Base-by-base conservation (phyloP, 2,113 vertebrate genomes). In the Aldabrachelys gigantea region DNA sequence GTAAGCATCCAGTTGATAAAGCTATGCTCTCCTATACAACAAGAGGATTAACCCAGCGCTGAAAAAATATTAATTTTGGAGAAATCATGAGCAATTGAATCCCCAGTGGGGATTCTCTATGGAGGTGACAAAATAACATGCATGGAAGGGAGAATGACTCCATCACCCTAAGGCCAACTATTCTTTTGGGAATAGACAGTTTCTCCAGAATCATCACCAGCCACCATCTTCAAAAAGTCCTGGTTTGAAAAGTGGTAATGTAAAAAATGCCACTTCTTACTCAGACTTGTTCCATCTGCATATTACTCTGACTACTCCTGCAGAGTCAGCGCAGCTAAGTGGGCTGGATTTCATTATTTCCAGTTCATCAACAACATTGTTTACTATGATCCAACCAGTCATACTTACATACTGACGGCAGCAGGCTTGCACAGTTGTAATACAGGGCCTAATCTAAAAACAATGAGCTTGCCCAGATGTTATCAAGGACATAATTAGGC, bases 201-300 rank as follows among this genome's bases (percentile, higher is more conserved):
- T 76, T 75, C 69, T 75, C n/a, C 69, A 75, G 9, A 5, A 54
- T 90, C 87, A 57, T 65, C 53, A 91, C 31, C 35, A 52, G 4
- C 24, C 94, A 72, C 79, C 57, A 29, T 56, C 83, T 41, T 49
- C 76, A 59, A 79, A 44, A 91, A 90, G 57, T 82, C 93, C 80
- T 94, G n/a, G 19, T 93, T 92, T 54, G 69, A 90, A 87, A 96
- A 85, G 13, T 54, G 16, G 92, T 91, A 84, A 4, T 80, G 5
- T 52, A 79, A 83, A 88, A 54, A 80, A 19, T 3, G 25, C 8
- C 85, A 87, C 52, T 78, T 25, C 13, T 25, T 85, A 52, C 7
- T 80, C 52, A 17, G 25, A 50, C 89, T 38, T 81, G 29, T 16
- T 75, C 69, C 10, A 25, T 75, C n/a, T 65, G 14, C 31, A 65